A percentile compares a stretch with the other conserved stretches of the same genome.
These are phyloP conservation scores for Macrobrachium rosenbergii DNA, from an alignment of 1,140 invertebrate genomes.

Conservation along the genomic window DNA sequence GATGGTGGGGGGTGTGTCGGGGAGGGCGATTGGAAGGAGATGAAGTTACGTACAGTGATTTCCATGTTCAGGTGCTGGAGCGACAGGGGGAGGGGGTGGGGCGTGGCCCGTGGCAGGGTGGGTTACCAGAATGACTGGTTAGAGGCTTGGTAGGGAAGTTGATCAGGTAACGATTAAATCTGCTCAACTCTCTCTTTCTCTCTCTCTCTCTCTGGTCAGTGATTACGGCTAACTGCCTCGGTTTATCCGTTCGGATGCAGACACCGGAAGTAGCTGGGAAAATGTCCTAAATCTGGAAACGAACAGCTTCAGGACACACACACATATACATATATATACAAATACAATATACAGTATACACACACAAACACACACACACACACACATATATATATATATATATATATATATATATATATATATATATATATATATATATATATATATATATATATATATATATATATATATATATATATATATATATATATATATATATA, in stretches of 20 bases:
- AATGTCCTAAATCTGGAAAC: no score
- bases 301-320: neutral
- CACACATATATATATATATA: constrained; percentile 14
- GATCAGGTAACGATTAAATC: neutral
- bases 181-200: neutral
- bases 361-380: constrained; percentile 2
- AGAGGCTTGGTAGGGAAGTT: neutral
- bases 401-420: neutral
- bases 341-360: neutral
- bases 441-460: constrained; percentile 14
- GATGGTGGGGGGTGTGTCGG: neutral
- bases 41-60: neutral
- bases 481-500: constrained; percentile 4
- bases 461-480: constrained; percentile 17
- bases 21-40: neutral
- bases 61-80: neutral
- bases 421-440: neutral
- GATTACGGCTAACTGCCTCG: no score
- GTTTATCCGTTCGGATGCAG: no score
- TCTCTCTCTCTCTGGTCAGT: constrained; percentile 3
- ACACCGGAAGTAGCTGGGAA: no score
- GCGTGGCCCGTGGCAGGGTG: no score
- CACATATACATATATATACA: neutral
- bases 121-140: no score
- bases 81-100: no score